phyloP scores from a whole-genome alignment of 2,797 vertebrate species.

The Coilia nasus region DNA sequence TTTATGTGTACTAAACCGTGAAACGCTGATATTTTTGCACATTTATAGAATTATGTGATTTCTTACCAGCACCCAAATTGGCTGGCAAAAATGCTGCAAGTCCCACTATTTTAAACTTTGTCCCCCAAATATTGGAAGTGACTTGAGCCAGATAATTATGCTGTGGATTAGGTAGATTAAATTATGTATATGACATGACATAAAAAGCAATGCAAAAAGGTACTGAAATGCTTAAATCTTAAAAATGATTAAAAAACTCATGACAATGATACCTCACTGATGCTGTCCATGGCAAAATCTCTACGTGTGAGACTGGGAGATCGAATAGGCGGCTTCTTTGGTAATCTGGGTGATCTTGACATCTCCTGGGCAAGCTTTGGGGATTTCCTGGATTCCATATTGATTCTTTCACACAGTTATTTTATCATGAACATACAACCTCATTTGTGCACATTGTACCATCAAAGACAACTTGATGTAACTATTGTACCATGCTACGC shows the following conservation, averaged over 20 bases:
- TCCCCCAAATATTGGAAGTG: conserved; percentile 99
- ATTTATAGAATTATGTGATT: background rate
- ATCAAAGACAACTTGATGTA: background rate
- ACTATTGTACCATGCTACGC: background rate
- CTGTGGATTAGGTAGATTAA: conserved; percentile 62
- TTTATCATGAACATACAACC: conserved; percentile 70
- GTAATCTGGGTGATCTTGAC: conserved; percentile 93
- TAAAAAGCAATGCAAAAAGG: conserved; percentile 47
- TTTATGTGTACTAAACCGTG: background rate
- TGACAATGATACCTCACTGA: conserved; percentile 85
- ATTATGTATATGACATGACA: background rate
- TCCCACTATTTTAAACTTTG: conserved; percentile 99
- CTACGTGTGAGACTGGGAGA: conserved; percentile 93
- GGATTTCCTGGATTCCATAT: conserved; percentile 97
- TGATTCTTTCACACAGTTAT: conserved; percentile 88
- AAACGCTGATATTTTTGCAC: background rate
- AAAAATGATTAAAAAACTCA: conserved; percentile 18
- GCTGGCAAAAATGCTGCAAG: conserved; percentile 95
- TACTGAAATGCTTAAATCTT: background rate
- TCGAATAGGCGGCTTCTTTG: conserved; percentile 93
- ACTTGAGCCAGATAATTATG: conserved; percentile 99
- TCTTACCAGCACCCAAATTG: conserved; percentile 96
- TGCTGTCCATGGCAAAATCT: conserved; percentile 96
- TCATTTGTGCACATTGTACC: conserved; percentile 63
- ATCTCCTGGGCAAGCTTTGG: conserved; percentile 95